Evolutionary conservation across 2,113 vertebrate species (phyloP), one percentile per base, ranked within the genome.

Genomic region (Oostethus manadensis): DNA sequence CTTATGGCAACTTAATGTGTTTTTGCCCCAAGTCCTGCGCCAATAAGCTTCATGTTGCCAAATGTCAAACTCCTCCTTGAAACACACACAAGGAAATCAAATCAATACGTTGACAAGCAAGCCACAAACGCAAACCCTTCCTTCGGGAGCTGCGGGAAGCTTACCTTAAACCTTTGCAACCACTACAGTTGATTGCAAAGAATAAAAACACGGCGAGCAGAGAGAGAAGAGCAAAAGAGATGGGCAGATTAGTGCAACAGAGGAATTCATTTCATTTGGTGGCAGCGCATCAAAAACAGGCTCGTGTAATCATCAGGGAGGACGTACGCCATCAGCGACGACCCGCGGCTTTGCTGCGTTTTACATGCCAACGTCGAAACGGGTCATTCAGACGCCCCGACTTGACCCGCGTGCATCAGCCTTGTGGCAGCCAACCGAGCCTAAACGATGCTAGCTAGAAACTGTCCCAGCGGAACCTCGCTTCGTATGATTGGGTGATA

Each of bases 111-210:
- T 33, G 70, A 76, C 58, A n/a, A 62, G 61, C 57, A 73, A 50
- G 15, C 22, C 21, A 13, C 53, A 29, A 68, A 62, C 43, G 43
- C 18, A 50, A n/a, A 21, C 11, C 16, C 44, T 43, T 42, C 16
- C 20, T 60, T 0, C 0, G 54, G 63, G 69, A 45, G 69, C 45
- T 64, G 73, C 50, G 17, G 83, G 91, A 86, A 89, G 66, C 97
- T 99, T 98, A 99, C 97, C 97, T 99, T 99, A 93, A 99, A 99
- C 94, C 97, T 98, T 93, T 96, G 94, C 92, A 99, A 98, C 97
- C 97, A 99, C 97, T 99, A 93, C 77, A 16, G 94, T 91, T 92
- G 92, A 92, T 85, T 92, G 91, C 92, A 90, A 89, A 88, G 91
- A 92, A 93, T 84, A 91, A 88, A 92, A 91, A 92, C 90, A 89